Evolutionary conservation across 2,888 invertebrate species (phyloP), one percentile per base, ranked within the genome.

Genomic region (Dasypogon diadema): DNA sequence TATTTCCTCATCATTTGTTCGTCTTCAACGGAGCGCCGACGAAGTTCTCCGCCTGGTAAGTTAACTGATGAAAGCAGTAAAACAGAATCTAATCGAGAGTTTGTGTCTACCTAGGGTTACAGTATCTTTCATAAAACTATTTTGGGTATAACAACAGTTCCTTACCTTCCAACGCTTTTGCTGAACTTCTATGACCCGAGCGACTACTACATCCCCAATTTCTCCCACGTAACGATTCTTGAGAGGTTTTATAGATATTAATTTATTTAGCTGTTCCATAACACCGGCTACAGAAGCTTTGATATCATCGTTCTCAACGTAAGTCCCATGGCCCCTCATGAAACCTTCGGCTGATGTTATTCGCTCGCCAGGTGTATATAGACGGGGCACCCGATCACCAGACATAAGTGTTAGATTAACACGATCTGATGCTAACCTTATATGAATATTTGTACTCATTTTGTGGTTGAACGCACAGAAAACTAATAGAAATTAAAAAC

Each of bases 1-100:
- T 97, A 97, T 79, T 94, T 92, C 74, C 99, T 89, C 99, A 99
- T 99, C 89, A 95, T 94, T 83, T 97, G 93, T 85, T 99, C 99
- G 88, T 99, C 99, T 88, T 99, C 98, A 3, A 92, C 94, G 2
- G 95, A 96, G 82, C 97, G 89, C 74, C 97, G 88, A 78, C 98
- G 89, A 92, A 98, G 87, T 89, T 99, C 99, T 74, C 96, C 95
- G 26, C 98, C 98, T n/a, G 99, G 99, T 78, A 99, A 89, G 88
- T 99, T 98, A 1, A 99, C 97, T 34, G 97, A 94, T 0, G 97
- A 96, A 16, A 99, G 87, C 77, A 95, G 89, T 10, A 99, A 88
- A 54, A 94, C 89, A 0, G 97, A 95, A 86, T 97, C 96, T 82
- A 93, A 87, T 74, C 96, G 91, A 0, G 97, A 93, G 86, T 97